A percentile compares a stretch with the other conserved stretches of the same genome.
Evolutionary conservation across 2,797 vertebrate genomes (phyloP).

Genomic region (Gymnothorax reevesii): DNA sequence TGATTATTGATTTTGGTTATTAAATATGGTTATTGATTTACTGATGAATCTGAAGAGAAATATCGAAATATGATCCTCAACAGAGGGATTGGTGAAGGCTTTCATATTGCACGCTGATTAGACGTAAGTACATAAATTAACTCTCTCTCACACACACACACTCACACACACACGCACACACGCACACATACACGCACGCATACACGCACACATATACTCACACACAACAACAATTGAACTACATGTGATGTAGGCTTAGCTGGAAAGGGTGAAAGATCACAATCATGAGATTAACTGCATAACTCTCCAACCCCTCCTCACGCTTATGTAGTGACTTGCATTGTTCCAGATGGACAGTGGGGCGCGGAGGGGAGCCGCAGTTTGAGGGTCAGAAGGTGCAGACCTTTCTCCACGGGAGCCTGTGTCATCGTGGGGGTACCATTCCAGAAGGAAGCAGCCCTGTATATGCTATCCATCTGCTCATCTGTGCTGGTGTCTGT

Average conservation of each 20-base stretch:
- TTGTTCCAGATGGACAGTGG: constrained; percentile 21
- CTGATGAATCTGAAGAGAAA: too few species aligned
- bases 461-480: constrained; percentile 19
- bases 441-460: constrained; percentile 51
- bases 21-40: too few species aligned
- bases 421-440: constrained; percentile 44
- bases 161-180: constrained; percentile 33
- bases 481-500: neutral
- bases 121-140: neutral
- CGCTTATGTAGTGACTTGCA: neutral
- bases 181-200: constrained; percentile 33
- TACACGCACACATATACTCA: constrained; percentile 30
- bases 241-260: neutral
- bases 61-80: too few species aligned
- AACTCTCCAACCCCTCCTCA: neutral
- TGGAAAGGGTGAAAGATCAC: neutral
- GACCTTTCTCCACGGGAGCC: constrained; percentile 52
- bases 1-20: too few species aligned
- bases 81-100: neutral
- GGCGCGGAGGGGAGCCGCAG: neutral
- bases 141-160: too few species aligned
- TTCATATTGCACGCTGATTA: neutral
- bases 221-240: constrained; percentile 44
- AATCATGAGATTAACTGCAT: neutral
- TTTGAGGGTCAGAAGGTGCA: constrained; percentile 57